A percentile compares a stretch with the other conserved stretches of the same genome.
Conservation (phyloP, 2,888 invertebrate genomes). For the Lepidonotus clava region DNA sequence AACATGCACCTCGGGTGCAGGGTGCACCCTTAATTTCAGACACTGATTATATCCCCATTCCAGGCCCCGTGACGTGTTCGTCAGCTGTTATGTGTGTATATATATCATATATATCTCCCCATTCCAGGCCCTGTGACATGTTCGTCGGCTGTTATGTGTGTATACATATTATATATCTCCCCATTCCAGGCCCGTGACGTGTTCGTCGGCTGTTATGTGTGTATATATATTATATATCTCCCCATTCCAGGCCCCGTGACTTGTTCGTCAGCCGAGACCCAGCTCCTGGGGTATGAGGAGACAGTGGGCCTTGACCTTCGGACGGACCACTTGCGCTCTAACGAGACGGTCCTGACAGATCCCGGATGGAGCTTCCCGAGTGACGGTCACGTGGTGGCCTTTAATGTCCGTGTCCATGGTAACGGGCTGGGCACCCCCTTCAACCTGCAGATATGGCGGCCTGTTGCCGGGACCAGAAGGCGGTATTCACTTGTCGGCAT, state of each 20-base stretch:
- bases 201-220: background rate
- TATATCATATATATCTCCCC: background rate
- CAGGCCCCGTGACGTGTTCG: background rate
- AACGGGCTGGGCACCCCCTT: background rate
- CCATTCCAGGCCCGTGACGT: background rate
- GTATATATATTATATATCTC: background rate
- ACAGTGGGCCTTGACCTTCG: background rate
- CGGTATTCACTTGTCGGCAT: background rate
- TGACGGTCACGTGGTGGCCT: background rate
- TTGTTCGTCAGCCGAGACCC: background rate
- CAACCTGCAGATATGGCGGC: conserved; percentile 38
- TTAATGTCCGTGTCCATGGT: conserved; percentile 22
- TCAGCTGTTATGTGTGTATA: background rate
- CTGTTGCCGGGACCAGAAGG: background rate
- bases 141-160: background rate
- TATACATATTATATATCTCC: background rate
- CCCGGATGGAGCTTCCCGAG: background rate
- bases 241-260: background rate
- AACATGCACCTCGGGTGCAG: background rate
- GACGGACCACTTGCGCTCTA: background rate
- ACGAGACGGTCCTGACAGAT: background rate
- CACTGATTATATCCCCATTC: background rate
- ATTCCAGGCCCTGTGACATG: background rate
- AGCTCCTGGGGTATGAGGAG: conserved; percentile 22
- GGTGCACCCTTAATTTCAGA: background rate